Base-by-base conservation (phyloP, 2,113 vertebrate species). In the Hippocampus comes region DNA sequence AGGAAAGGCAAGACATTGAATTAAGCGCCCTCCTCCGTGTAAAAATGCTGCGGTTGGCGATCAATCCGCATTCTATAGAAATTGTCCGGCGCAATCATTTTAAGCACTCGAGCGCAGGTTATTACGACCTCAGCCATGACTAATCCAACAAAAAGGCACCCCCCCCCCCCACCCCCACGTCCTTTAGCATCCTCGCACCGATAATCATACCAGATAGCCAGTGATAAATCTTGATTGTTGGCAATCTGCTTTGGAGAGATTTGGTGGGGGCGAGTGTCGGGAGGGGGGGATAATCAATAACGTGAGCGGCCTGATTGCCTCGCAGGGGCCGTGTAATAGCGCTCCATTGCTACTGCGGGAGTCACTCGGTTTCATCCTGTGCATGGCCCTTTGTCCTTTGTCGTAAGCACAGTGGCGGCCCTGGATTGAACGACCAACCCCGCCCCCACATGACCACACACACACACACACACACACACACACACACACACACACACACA, bases 171-270 rank as follows among this genome's bases (percentile, higher is more conserved):
- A 0, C 34, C 5, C 34, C 4, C 34, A 0, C 4, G 15, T 17
- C 59, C 27, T 27, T 18, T 61, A 34, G 27, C 59, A 30, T 66
- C 63, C 63, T 66, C 9, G 63, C 63, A 8, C 41, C 15, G 42
- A 48, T 66, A 66, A 66, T 66, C 46, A 64, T 42, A 43, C 5
- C n/a, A 25, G 41, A 42, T 42, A 43, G 63, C 63, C 9, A 23
- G 63, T 18, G 42, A 66, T 66, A 66, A 48, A 66, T 66, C 63
- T 66, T 66, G 63, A 66, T 66, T 66, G 63, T 66, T 66, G 63
- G 41, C 63, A 66, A 66, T 66, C 42, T 46, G 63, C 63, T 66
- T 66, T 48, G 12, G 63, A 65, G 63, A 65, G 63, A 65, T 46
- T 46, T 65, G 63, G 63, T 23, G 63, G 63, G 17, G 38, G 10